Evolutionary conservation across 2,888 invertebrate species (phyloP).

Genomic region (Cerastoderma edule): DNA sequence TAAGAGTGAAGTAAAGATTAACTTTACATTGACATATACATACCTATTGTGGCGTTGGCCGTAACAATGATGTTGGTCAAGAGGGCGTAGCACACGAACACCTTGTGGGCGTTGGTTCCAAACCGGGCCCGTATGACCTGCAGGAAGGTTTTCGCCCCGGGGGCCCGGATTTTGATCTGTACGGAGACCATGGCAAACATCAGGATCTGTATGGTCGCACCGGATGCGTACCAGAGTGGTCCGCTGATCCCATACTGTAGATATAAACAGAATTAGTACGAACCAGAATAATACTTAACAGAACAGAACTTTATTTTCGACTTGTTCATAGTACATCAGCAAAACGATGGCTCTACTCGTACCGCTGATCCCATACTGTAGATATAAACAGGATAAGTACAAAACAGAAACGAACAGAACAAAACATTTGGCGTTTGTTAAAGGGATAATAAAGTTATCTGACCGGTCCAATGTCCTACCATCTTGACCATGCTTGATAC

Average conservation of each 20-base stretch:
- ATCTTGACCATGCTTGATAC: too few relatives aligned
- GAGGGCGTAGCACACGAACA: conserved; percentile 81
- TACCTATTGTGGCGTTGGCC: conserved; percentile 83
- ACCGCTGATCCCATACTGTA: conserved; percentile 75
- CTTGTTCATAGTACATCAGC: too few relatives aligned
- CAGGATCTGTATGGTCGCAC: conserved; percentile 81
- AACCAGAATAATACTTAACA: too few relatives aligned
- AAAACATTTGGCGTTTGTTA: too few relatives aligned
- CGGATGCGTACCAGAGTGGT: conserved; percentile 83
- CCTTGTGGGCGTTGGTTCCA: conserved; percentile 80
- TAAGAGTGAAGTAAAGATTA: background rate
- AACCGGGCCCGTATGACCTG: conserved; percentile 83
- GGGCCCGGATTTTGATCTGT: conserved; percentile 83
- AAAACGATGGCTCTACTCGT: too few relatives aligned
- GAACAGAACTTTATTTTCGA: too few relatives aligned
- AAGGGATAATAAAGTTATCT: too few relatives aligned
- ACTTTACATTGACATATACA: conserved; percentile 15
- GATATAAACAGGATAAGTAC: too few relatives aligned
- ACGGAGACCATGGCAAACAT: conserved; percentile 81
- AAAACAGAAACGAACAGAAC: too few relatives aligned
- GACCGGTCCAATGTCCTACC: too few relatives aligned
- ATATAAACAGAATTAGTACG: too few relatives aligned
- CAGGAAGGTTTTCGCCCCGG: conserved; percentile 83
- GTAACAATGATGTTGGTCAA: conserved; percentile 83
- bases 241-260: conserved; percentile 75